These are phyloP conservation scores for Pempheris klunzingeri DNA, from an alignment of 2,797 vertebrate genomes.

Conservation along the genomic window DNA sequence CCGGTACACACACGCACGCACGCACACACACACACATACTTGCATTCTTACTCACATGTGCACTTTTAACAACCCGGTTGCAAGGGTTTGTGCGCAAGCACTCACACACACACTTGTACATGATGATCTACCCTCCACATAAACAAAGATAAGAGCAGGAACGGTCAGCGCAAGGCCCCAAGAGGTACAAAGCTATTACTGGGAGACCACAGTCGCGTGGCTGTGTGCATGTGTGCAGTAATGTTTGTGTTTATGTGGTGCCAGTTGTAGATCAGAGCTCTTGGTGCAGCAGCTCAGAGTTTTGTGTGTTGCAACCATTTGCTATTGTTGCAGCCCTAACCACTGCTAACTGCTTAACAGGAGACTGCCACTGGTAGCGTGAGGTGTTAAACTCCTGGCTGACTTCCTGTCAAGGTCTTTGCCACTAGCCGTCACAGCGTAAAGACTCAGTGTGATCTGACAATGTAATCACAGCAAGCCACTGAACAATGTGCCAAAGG, in stretches of 20 bases:
- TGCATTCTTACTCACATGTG: conserved; percentile 51
- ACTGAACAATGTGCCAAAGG: conserved; percentile 69
- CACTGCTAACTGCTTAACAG: conserved; percentile 32
- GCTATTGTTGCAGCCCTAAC: conserved; percentile 41
- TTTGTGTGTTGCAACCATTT: conserved; percentile 43
- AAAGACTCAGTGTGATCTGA: conserved; percentile 50
- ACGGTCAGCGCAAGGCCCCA: conserved; percentile 82
- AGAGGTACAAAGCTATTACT: conserved; percentile 83
- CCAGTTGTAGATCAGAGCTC: conserved; percentile 41
- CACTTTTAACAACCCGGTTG: conserved; percentile 56
- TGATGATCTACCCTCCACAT: conserved; percentile 89
- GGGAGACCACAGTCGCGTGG: conserved; percentile 85
- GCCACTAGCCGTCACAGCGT: conserved; percentile 48
- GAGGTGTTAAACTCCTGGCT: conserved; percentile 67
- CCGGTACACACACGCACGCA: conserved; percentile 65
- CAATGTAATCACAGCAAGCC: conserved; percentile 62
- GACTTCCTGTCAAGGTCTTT: conserved; percentile 62
- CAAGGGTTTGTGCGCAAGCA: conserved; percentile 41
- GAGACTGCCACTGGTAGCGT: conserved; percentile 27
- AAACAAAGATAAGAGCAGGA: conserved; percentile 94
- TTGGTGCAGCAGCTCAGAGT: conserved; percentile 30
- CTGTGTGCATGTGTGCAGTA: conserved; percentile 46
- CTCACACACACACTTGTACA: conserved; percentile 64
- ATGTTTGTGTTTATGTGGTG: conserved; percentile 56
- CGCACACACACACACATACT: conserved; percentile 49